Conservation (phyloP, 2,797 vertebrate species). For the Hydrophis major region DNA sequence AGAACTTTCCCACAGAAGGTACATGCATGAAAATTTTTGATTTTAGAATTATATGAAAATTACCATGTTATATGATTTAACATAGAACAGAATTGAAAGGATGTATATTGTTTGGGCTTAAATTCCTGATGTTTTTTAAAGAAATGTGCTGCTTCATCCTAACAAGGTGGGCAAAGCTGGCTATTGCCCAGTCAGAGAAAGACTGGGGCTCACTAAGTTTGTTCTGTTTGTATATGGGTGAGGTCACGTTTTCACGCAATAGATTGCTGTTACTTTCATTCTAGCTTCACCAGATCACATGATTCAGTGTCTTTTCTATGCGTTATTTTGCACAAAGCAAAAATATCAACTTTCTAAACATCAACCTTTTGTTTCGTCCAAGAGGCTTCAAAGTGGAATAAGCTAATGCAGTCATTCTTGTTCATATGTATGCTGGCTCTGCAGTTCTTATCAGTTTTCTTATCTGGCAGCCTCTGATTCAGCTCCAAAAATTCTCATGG, state of each 20-base stretch:
- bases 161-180: neutral
- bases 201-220: neutral
- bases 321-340: neutral
- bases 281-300: neutral
- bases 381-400: slow-evolving; percentile 30
- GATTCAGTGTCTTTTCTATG: neutral
- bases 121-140: neutral
- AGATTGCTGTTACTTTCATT: neutral
- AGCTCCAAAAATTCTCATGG: neutral
- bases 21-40: neutral
- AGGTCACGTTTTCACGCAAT: neutral
- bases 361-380: too few relatives aligned
- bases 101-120: neutral
- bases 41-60: neutral
- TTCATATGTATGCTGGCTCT: slow-evolving; percentile 39
- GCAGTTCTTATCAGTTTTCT: slow-evolving; percentile 10
- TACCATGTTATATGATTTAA: neutral
- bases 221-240: neutral
- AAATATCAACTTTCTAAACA: neutral
- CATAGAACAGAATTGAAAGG: neutral
- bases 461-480: neutral
- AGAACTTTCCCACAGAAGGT: neutral
- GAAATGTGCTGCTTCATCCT: neutral
- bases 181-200: neutral
- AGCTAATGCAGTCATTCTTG: neutral